A percentile compares a stretch with the other conserved stretches of the same genome.
Conservation (phyloP, 2,888 invertebrate species). For the Aphelenchoides bicaudatus region DNA sequence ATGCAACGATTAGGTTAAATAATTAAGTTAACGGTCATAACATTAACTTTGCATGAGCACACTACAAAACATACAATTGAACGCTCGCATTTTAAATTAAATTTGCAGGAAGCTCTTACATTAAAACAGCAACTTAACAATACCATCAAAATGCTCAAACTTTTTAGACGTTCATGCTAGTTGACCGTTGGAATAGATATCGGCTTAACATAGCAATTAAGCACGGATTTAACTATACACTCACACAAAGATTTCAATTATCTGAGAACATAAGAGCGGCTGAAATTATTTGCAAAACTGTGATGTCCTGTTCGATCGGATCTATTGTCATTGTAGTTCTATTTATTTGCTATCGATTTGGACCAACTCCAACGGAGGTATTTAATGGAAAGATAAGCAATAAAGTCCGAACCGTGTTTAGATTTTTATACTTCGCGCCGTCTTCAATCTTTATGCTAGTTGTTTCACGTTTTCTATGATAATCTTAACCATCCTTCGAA, state of each 20-base stretch:
- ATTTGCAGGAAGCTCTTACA: no score
- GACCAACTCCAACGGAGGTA: conserved; percentile 1
- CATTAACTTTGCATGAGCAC: no score
- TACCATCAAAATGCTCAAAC: no score
- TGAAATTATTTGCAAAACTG: neutral
- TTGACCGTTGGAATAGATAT: conserved; percentile 9
- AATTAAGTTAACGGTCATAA: no score
- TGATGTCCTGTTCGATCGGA: neutral
- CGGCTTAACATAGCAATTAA: neutral
- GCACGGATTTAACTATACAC: neutral
- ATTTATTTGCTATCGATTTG: no score
- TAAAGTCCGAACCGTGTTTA: no score
- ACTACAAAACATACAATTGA: no score
- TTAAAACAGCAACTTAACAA: no score
- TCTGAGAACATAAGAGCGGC: conserved; percentile 7
- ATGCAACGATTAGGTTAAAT: no score
- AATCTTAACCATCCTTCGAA: neutral
- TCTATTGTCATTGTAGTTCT: neutral
- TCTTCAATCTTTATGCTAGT: conserved; percentile 1
- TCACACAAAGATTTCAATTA: conserved; percentile 1
- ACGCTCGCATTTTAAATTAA: no score
- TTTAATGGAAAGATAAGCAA: no score
- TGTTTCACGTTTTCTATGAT: neutral
- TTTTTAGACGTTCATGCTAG: conserved; percentile 1
- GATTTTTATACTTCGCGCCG: neutral